Evolutionary conservation across 2,113 vertebrate species (phyloP), one percentile per base, ranked within the genome.

Genomic region (Hippocampus guttulatus): DNA sequence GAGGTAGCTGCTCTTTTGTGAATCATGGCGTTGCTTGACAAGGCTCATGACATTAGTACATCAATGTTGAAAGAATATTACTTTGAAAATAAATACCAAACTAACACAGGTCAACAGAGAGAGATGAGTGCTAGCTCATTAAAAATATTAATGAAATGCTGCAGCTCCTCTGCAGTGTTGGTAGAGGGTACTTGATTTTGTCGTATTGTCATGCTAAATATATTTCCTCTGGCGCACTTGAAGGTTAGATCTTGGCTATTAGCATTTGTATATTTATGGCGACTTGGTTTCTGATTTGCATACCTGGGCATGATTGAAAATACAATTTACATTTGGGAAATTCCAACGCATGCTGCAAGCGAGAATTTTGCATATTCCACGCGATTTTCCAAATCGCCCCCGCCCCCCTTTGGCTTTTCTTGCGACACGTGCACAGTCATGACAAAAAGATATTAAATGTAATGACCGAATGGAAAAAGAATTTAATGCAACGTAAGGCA

Each of bases 61-160:
- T 85, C 87, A 88, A 84, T 85, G 87, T 85, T 82, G 74, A 82
- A 87, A 83, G 88, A 83, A 91, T 92, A 91, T 91, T 78, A 90
- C 87, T 91, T 88, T 90, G 88, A 91, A 91, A 92, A 91, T 88
- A 92, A 91, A 90, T 88, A 91, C 79, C 83, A 87, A 85, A 86
- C 87, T 80, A 78, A 73, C 80, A 81, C 85, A 90, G 89, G 89
- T 90, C 88, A 79, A 81, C 83, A 88, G 78, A 79, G 55, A 74
- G 83, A 91, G 89, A 92, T 92, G 88, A 70, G 45, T 72, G 75
- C 70, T 89, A 89, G 88, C 89, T 91, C 87, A 90, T 92, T 91
- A 88, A 92, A 91, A 91, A 91, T 88, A 91, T 88, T 88, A 90
- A 91, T 92, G 89, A 88, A 91, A 92, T 88, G 88, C 81, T 51